A percentile compares a stretch with the other conserved stretches of the same genome.
phyloP scores from a whole-genome alignment of 2,888 invertebrate genomes.

The Athalia cordata region DNA sequence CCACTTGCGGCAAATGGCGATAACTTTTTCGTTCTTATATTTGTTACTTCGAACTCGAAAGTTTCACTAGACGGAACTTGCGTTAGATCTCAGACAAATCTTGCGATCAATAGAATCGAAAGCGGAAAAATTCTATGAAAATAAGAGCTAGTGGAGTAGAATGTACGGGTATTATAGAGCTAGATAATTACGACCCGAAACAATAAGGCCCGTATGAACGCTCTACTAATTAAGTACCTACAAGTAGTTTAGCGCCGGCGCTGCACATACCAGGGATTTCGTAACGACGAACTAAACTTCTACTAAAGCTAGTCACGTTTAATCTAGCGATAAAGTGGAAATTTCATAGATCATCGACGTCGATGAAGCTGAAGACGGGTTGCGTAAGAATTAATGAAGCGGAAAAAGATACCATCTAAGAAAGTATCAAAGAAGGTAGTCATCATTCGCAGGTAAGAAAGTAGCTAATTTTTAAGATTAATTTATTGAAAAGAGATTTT shows the following conservation, averaged over 20 bases:
- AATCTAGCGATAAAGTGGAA: slow-evolving; percentile 16
- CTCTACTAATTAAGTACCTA: slow-evolving; percentile 25
- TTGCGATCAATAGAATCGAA: too few relatives aligned
- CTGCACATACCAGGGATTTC: slow-evolving; percentile 4
- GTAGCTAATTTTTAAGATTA: background rate
- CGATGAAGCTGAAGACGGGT: slow-evolving; percentile 17
- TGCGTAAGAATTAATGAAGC: background rate
- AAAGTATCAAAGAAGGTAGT: background rate
- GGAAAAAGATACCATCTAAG: background rate
- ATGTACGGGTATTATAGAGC: background rate
- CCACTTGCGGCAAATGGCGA: background rate
- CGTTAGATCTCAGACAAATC: too few relatives aligned
- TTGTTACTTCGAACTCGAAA: background rate
- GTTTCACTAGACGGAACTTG: background rate
- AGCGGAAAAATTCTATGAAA: background rate
- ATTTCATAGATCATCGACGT: slow-evolving; percentile 18
- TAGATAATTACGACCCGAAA: background rate
- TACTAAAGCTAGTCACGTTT: slow-evolving; percentile 16
- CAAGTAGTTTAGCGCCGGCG: slow-evolving; percentile 10
- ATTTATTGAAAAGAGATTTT: slow-evolving; percentile 19
- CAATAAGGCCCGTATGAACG: slow-evolving; percentile 1
- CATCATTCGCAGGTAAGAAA: slow-evolving; percentile 14
- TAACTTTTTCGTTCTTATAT: too few relatives aligned
- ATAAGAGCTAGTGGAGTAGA: background rate
- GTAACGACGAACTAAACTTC: slow-evolving; percentile 20